phyloP scores from a whole-genome alignment of 2,888 invertebrate species.

The Dynastes tityus region DNA sequence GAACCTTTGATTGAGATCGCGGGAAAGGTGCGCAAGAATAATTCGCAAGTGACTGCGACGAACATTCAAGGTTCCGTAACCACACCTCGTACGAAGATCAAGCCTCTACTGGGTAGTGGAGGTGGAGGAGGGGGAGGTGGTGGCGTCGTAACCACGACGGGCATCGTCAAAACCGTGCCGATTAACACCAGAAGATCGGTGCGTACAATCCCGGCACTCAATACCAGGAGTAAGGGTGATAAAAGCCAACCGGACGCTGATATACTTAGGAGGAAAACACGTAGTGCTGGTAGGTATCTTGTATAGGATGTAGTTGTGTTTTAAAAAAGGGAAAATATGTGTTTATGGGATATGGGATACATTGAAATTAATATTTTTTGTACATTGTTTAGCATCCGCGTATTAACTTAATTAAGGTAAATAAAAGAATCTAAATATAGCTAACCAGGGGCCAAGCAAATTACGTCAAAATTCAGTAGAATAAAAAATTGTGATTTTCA shows the following conservation, averaged over 20 bases:
- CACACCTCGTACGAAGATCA: conserved; percentile 36
- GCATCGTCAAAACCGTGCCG: conserved; percentile 54
- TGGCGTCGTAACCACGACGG: conserved; percentile 57
- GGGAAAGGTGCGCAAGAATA: conserved; percentile 76
- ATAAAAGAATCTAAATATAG: no score
- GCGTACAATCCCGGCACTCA: conserved; percentile 65
- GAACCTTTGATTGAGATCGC: conserved; percentile 83
- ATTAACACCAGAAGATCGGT: conserved; percentile 67
- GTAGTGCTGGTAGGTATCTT: conserved; percentile 78
- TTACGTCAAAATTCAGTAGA: no score
- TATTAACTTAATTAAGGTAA: no score
- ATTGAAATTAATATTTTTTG: no score
- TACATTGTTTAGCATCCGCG: no score
- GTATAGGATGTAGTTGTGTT: not conserved
- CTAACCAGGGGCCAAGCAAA: no score
- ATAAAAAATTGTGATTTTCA: no score
- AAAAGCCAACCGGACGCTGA: conserved; percentile 65
- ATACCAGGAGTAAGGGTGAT: conserved; percentile 67
- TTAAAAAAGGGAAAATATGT: no score
- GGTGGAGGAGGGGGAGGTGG: conserved; percentile 63
- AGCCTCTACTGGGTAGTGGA: conserved; percentile 58
- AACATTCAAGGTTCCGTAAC: conserved; percentile 25
- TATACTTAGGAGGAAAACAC: conserved; percentile 75
- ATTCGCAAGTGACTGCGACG: conserved; percentile 41
- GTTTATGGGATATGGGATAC: no score